phyloP scores from a whole-genome alignment of 2,113 vertebrate genomes.

The Trematomus loennbergii region DNA sequence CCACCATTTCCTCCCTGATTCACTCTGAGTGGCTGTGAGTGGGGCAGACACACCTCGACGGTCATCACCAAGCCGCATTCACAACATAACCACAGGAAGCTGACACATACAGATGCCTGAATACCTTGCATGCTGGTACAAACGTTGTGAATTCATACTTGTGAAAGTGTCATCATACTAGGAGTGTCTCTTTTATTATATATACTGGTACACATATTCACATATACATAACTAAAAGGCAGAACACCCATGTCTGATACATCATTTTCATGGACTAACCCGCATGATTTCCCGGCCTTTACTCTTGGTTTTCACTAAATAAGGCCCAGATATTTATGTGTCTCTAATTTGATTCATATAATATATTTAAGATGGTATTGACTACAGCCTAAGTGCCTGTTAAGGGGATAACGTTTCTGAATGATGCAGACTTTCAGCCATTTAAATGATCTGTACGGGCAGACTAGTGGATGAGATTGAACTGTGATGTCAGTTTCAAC shows the following conservation, averaged over 20 bases:
- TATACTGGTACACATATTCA: no score
- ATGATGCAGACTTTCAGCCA: neutral
- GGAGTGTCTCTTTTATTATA: constrained; percentile 31
- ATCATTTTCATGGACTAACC: neutral
- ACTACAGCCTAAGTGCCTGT: constrained; percentile 20
- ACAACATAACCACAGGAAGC: constrained; percentile 46
- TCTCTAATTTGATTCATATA: constrained; percentile 11
- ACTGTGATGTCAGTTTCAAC: neutral
- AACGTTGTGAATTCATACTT: neutral
- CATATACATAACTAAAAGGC: no score
- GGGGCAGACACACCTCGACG: constrained; percentile 65
- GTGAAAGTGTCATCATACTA: neutral
- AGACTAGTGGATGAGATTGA: neutral
- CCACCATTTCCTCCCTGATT: constrained; percentile 77
- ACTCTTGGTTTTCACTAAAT: constrained; percentile 5
- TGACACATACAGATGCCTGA: constrained; percentile 54
- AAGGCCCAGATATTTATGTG: neutral
- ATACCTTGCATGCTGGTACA: constrained; percentile 28
- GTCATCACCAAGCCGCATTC: constrained; percentile 5
- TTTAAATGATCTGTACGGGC: neutral
- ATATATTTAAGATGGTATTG: constrained; percentile 19
- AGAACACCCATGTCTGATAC: neutral
- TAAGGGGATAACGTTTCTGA: constrained; percentile 31
- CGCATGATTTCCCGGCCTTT: neutral
- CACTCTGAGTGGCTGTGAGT: constrained; percentile 65